Base-by-base conservation (phyloP, 2,888 invertebrate genomes). In the Tuberolachnus salignus region DNA sequence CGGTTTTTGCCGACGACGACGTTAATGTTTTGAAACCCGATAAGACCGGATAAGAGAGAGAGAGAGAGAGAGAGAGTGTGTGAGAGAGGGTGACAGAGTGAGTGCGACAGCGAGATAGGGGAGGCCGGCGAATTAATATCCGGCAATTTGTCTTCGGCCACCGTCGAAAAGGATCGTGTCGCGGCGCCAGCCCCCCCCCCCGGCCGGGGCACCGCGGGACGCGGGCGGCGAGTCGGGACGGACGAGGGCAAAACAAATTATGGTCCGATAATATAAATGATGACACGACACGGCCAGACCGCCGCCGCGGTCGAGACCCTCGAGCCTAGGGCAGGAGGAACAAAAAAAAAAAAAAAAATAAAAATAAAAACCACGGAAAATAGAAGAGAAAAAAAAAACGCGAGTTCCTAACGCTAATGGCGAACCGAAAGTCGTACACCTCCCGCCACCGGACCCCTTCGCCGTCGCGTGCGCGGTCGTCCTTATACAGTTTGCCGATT, bases 201-300 rank as follows among this genome's bases (percentile, higher is more conserved):
- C 19, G 55, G 21, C 14, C 34, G 3, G 34, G 3, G 34, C 34
- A 34, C 34, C 34, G 34, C 34, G 3, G 34, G 16, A 46, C 9
- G 44, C 19, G 44, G 13, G 34, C 34, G n/a, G n/a, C n/a, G n/a
- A 34, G 6, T 34, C 34, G 34, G 16, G 11, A 46, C 23, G 64
- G 64, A 21, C 46, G 13, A 9, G 14, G 26, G 57, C 34, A 67
- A 78, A 78, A 78, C 67, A 67, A 78, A 78, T 78, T 78, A 78
- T 78, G 75, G 75, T 78, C 67, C 67, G 75, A 78, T 78, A 78
- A 78, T 78, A 78, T 78, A 78, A 78, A 78, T 78, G 75, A 78
- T 78, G 75, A 78, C 75, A 78, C 75, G 75, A 78, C 75, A 78
- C 67, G 49, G 75, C 67, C 75, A 78, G 75, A 67, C 66, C 67